Conservation (phyloP, 2,888 invertebrate species). For the Amphiduros pacificus region DNA sequence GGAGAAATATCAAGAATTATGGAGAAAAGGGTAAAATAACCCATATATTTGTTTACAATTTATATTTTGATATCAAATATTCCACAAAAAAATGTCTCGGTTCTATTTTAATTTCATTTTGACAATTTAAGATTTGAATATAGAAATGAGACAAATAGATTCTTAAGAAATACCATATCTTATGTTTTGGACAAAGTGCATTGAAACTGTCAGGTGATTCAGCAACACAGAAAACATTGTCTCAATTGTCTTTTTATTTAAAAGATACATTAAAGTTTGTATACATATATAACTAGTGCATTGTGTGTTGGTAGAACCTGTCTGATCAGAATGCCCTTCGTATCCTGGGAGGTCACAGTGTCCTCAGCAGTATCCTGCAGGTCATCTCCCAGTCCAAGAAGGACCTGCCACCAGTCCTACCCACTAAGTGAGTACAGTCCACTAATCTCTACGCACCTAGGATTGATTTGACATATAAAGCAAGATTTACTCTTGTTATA, state of each 20-base stretch:
- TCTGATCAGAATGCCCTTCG: constrained; percentile 64
- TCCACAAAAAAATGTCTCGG: not conserved
- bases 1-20: constrained; percentile 65
- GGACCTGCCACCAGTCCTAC: constrained; percentile 65
- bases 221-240: too few species aligned
- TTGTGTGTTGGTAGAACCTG: constrained; percentile 24
- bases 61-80: too few species aligned
- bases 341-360: constrained; percentile 67
- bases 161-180: too few species aligned
- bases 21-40: constrained; percentile 60
- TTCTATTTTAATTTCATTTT: not conserved
- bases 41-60: not conserved
- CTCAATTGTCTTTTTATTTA: too few species aligned
- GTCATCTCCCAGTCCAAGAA: constrained; percentile 61
- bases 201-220: too few species aligned
- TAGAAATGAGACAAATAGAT: too few species aligned
- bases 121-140: not conserved
- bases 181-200: too few species aligned
- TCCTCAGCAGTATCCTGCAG: constrained; percentile 69
- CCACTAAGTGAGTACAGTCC: constrained; percentile 68
- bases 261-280: not conserved
- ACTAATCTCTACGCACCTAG: too few species aligned
- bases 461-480: too few species aligned
- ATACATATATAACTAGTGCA: not conserved
- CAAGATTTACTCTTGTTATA: too few species aligned